Percentiles rank a stretch among this genome's conserved stretches.
These are phyloP conservation scores for Grapholita molesta DNA, from an alignment of 1,140 invertebrate genomes.

Conservation along the genomic window DNA sequence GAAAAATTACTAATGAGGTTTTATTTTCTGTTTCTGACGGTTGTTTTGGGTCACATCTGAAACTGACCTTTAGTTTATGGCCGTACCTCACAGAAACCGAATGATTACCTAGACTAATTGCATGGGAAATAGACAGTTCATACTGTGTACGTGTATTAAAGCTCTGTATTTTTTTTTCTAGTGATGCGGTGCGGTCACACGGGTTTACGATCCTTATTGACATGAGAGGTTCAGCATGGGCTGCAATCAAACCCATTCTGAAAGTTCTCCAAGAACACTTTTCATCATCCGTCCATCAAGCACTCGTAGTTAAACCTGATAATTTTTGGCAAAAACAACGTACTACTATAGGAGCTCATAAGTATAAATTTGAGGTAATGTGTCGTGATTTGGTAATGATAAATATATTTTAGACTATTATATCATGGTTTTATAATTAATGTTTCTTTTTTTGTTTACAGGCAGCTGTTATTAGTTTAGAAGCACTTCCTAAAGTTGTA, in stretches of 20 bases:
- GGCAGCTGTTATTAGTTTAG: slow-evolving; percentile 97
- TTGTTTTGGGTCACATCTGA: too few relatives aligned
- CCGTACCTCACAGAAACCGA: too few relatives aligned
- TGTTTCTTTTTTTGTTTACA: slow-evolving; percentile 78
- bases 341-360: slow-evolving; percentile 96
- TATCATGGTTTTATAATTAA: slow-evolving; percentile 7
- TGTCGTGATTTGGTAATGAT: background rate
- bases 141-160: too few relatives aligned
- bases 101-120: too few relatives aligned
- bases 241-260: slow-evolving; percentile 96
- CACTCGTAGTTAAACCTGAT: slow-evolving; percentile 98
- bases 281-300: slow-evolving; percentile 91
- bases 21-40: too few relatives aligned
- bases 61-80: too few relatives aligned
- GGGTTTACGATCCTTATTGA: slow-evolving; percentile 97
- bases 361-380: slow-evolving; percentile 98
- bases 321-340: slow-evolving; percentile 99
- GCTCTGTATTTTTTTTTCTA: slow-evolving; percentile 79
- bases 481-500: slow-evolving; percentile 94
- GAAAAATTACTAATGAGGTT: too few relatives aligned
- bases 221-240: slow-evolving; percentile 96
- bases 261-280: slow-evolving; percentile 98
- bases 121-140: too few relatives aligned
- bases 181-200: slow-evolving; percentile 92
- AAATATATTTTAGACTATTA: background rate